Evolutionary conservation across 2,113 vertebrate genomes (phyloP).

Genomic region (Corvus cornix): DNA sequence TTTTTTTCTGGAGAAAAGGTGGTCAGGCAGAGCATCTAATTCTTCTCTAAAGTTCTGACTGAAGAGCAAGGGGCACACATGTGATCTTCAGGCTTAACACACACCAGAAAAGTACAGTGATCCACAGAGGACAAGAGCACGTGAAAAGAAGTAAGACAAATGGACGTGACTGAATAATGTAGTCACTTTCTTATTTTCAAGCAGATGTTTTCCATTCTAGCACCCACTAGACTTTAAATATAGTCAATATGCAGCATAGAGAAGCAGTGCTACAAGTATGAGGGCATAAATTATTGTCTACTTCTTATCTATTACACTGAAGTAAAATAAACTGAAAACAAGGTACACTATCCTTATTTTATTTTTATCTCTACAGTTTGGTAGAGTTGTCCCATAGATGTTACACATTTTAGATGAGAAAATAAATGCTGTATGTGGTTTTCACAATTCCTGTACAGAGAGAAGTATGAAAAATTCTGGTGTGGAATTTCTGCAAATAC

Average conservation of each 20-base stretch:
- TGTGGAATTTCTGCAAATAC: neutral
- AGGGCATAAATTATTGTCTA: neutral
- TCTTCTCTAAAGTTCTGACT: neutral
- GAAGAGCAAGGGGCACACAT: neutral
- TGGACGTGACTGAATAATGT: neutral
- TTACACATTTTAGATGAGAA: neutral
- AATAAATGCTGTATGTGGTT: neutral
- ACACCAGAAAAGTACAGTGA: neutral
- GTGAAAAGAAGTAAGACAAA: neutral
- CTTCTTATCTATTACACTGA: neutral
- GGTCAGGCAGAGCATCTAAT: neutral
- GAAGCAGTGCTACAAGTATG: neutral
- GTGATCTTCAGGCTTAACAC: neutral
- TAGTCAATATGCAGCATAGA: neutral
- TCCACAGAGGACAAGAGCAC: neutral
- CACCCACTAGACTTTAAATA: neutral
- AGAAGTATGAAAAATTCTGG: neutral
- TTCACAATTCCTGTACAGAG: neutral
- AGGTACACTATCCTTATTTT: neutral
- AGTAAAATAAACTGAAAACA: neutral
- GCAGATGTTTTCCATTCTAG: neutral
- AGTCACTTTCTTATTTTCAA: neutral
- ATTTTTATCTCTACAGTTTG: neutral
- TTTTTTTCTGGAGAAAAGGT: neutral
- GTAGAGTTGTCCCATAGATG: neutral